phyloP scores from a whole-genome alignment of 2,113 vertebrate genomes.

The Neomonachus schauinslandi region DNA sequence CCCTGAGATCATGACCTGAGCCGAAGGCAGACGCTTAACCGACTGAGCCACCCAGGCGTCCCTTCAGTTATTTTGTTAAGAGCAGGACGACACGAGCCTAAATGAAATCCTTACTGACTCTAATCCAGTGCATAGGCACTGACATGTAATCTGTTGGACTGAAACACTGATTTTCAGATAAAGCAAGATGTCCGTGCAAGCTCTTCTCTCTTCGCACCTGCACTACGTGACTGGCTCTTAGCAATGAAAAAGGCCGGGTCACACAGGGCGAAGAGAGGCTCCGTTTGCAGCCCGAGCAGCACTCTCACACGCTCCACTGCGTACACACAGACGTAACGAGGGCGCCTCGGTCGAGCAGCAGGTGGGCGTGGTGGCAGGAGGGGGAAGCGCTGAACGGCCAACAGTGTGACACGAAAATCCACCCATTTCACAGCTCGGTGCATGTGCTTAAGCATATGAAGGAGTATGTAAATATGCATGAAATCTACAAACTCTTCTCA shows the following conservation, averaged over 20 bases:
- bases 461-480: not conserved
- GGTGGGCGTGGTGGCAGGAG: no score
- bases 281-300: not conserved
- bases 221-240: not conserved
- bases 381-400: not conserved
- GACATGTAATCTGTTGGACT: not conserved
- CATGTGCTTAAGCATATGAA: not conserved
- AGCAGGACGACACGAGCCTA: not conserved
- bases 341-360: not conserved
- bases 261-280: not conserved
- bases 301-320: not conserved
- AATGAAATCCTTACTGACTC: constrained; percentile 22
- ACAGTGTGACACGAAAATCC: not conserved
- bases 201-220: not conserved
- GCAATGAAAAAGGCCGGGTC: not conserved
- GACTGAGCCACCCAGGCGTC: no score
- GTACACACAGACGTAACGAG: not conserved
- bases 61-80: not conserved
- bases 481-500: not conserved
- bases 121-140: not conserved
- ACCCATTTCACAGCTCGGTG: not conserved
- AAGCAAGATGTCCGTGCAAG: not conserved
- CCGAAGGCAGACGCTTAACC: no score
- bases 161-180: not conserved
- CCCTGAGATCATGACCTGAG: no score